phyloP scores from a whole-genome alignment of 2,797 vertebrate genomes.

The Pangasius djambal region DNA sequence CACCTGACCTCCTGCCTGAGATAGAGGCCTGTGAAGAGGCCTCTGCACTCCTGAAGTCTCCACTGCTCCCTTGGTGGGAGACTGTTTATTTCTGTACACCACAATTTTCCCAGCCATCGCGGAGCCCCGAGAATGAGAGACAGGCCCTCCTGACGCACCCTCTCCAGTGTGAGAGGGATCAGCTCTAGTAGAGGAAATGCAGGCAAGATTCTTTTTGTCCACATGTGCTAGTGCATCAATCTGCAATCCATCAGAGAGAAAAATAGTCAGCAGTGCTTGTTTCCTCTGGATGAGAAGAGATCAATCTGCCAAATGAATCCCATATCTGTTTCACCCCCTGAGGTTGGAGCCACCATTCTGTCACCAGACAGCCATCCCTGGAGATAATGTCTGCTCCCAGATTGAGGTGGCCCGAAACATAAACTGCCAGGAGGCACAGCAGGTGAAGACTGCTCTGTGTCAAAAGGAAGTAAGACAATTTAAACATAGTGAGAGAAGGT shows the following conservation, averaged over 20 bases:
- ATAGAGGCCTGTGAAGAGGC: background rate
- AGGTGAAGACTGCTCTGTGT: constrained; percentile 7
- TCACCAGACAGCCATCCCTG: background rate
- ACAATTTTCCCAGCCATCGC: background rate
- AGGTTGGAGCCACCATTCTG: background rate
- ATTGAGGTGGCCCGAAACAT: constrained; percentile 8
- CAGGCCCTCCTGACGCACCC: background rate
- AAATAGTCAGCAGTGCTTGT: background rate
- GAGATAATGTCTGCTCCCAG: constrained; percentile 12
- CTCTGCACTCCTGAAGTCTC: background rate
- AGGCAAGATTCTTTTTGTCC: background rate
- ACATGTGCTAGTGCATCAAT: background rate
- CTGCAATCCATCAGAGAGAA: background rate
- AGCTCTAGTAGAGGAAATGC: background rate
- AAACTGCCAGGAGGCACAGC: constrained; percentile 1
- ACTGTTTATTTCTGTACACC: background rate
- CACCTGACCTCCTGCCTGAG: background rate
- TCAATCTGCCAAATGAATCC: constrained; percentile 15
- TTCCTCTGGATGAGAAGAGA: background rate
- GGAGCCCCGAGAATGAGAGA: background rate
- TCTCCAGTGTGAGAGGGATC: background rate
- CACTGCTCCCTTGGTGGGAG: background rate
- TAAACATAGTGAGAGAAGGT: background rate
- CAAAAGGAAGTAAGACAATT: background rate
- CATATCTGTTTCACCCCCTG: background rate